Evolutionary conservation across 2,113 vertebrate genomes (phyloP), one percentile per base, ranked within the genome.

Genomic region (Ardeotis arabs): DNA sequence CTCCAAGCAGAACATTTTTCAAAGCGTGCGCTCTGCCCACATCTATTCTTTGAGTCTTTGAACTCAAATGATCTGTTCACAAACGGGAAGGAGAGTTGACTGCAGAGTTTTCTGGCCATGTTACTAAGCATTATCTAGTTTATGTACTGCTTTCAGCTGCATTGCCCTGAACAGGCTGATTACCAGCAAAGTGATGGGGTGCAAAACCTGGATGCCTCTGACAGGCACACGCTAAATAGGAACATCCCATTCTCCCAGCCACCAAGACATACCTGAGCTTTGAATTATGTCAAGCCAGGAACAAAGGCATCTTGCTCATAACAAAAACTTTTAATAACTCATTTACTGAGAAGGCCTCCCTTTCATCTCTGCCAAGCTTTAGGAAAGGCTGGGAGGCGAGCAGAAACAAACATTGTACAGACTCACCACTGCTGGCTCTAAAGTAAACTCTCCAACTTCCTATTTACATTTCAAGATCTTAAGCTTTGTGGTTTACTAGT

Each of bases 371-470:
- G 81, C 85, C 93, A 50, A 63, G 94, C 94, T 93, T 91, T 92
- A 95, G 92, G 93, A 97, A 96, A 95, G 95, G 85, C 91, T 96
- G 91, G 87, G 93, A 88, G 95, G 96, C 95, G 87, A 89, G 87
- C 91, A 96, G 96, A 91, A 94, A 95, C 93, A 97, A 90, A 96
- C 77, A 94, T 80, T 87, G 76, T 64, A 95, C 85, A 96, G 47
- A 80, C 89, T 94, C 55, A 68, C 93, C 90, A 88, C 89, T 74
- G 74, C 81, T 93, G 92, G 81, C 87, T 97, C 94, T 95, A 96
- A 97, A 97, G 97, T 96, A 98, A 98, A 98, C 91, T 96, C 89
- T 96, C 94, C 90, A 91, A 96, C 97, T 97, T 98, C 96, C 96
- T 98, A 97, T 98, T 98, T 97, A 98, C 93, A 96, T 92, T 92